A percentile compares a stretch with the other conserved stretches of the same genome.
These are phyloP conservation scores for Bergia sp. DNA, from an alignment of 92 coral and sea anemone species.

Conservation along the genomic window DNA sequence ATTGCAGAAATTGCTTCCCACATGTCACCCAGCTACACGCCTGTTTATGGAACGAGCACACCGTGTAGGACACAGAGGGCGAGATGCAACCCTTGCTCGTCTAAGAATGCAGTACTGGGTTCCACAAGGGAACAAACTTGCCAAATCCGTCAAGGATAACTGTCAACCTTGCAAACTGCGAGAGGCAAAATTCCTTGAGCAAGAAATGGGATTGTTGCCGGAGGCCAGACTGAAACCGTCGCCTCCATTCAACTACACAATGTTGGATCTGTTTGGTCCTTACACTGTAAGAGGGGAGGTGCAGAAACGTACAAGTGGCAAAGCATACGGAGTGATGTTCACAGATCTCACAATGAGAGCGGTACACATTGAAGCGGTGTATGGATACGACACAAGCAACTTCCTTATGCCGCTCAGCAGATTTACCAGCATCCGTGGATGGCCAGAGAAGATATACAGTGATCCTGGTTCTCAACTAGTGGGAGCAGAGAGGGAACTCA, in stretches of 20 bases:
- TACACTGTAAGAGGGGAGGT: constrained; percentile 68
- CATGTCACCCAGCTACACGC: constrained; percentile 63
- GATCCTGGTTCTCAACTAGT: constrained; percentile 79
- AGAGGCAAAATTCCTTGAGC: constrained; percentile 57
- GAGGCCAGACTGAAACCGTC: constrained; percentile 63
- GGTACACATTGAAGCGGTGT: constrained; percentile 73
- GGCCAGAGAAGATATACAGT: constrained; percentile 72
- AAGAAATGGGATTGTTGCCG: constrained; percentile 64
- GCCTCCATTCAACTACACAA: constrained; percentile 61
- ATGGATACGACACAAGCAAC: constrained; percentile 66
- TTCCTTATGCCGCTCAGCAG: constrained; percentile 73
- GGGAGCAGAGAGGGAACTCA: constrained; percentile 67
- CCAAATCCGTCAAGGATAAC: constrained; percentile 49
- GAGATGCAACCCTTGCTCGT: constrained; percentile 60
- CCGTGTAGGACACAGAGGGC: constrained; percentile 44
- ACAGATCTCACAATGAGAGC: constrained; percentile 68
- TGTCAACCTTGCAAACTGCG: constrained; percentile 73
- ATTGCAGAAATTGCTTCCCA: constrained; percentile 65
- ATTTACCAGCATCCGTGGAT: constrained; percentile 69
- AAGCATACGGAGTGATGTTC: constrained; percentile 70
- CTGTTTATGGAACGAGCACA: constrained; percentile 67
- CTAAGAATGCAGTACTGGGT: constrained; percentile 62
- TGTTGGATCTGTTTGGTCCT: constrained; percentile 77
- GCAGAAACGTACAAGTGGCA: constrained; percentile 73
- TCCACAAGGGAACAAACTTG: constrained; percentile 66